Base-by-base conservation (phyloP, 1,140 invertebrate genomes). In the Papilio helenus region DNA sequence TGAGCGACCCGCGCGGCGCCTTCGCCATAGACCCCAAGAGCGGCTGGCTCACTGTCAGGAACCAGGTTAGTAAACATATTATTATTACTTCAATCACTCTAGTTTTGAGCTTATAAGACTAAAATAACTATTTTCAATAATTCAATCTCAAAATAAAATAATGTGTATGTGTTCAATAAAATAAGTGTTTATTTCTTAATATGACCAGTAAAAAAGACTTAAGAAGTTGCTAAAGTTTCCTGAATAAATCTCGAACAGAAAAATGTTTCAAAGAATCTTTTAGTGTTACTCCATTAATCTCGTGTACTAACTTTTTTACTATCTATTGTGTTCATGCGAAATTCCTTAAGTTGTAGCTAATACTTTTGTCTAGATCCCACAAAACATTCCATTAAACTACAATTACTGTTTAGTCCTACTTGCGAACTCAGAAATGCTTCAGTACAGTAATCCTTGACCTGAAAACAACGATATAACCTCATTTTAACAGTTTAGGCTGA, bases 11-110 rank as follows among this genome's bases (percentile, higher is more conserved):
- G 1, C 95, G 95, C 18, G 97, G 96, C 7, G 97, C 97, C 1
- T 98, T 98, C 88, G 95, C 96, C 14, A 97, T 98, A 23, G 97
- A 98, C 81, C 95, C 97, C 0, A 93, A 96, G 79, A 96, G 96
- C 7, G 98, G 98, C 1, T 98, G 98, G 97, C 95, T 98, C 5
- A 98, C 97, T 1, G 98, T 98, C 18, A 95, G 96, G 49, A 97
- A 97, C 81, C 95, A 95, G 88, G 94, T 95, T n/a, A n/a, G n/a
- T n/a, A n/a, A n/a, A n/a, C n/a, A n/a, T n/a, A n/a, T n/a, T n/a
- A n/a, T n/a, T n/a, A n/a, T n/a, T n/a, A n/a, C n/a, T n/a, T n/a
- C n/a, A n/a, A n/a, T n/a, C n/a, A n/a, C n/a, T n/a, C n/a, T n/a
- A n/a, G n/a, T n/a, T n/a, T n/a, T n/a, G n/a, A n/a, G n/a, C n/a